Percentiles rank a stretch among this genome's conserved stretches.
Evolutionary conservation across 2,113 vertebrate genomes (phyloP).

Genomic region (Ploceus nigricollis): DNA sequence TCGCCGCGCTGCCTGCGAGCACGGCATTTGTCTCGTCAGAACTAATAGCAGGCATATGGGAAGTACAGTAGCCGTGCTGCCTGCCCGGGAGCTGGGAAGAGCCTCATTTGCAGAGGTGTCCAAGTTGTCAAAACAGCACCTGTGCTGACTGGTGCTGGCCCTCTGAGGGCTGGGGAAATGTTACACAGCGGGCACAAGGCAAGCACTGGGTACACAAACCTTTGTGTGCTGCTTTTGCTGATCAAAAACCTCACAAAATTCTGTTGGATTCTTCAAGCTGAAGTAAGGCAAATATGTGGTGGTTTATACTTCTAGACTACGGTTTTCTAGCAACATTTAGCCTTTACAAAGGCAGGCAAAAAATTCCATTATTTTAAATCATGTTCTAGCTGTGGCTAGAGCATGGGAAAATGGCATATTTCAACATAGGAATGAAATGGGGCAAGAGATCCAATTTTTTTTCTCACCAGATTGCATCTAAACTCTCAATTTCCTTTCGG

Average conservation of each 20-base stretch:
- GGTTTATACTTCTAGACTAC: neutral
- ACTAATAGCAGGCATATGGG: conserved; percentile 35
- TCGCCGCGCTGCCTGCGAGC: accelerated
- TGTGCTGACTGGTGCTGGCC: conserved; percentile 56
- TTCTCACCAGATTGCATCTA: neutral
- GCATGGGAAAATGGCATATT: neutral
- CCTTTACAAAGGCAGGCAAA: neutral
- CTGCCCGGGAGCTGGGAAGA: conserved; percentile 17
- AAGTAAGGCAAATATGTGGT: neutral
- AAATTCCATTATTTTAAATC: neutral
- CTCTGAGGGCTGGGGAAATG: conserved; percentile 1
- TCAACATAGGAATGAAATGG: neutral
- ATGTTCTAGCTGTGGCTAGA: neutral
- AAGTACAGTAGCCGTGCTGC: neutral
- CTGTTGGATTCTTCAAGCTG: neutral
- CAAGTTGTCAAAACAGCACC: conserved; percentile 63
- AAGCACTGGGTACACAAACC: neutral
- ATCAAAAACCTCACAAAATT: neutral
- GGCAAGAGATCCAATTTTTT: neutral
- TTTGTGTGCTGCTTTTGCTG: neutral
- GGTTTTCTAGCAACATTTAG: neutral
- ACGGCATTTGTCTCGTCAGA: neutral
- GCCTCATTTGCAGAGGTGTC: conserved; percentile 57
- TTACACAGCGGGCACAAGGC: neutral
- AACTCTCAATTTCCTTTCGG: neutral